Evolutionary conservation across 2,888 invertebrate genomes (phyloP).

Genomic region (Nasonovia ribisnigri): DNA sequence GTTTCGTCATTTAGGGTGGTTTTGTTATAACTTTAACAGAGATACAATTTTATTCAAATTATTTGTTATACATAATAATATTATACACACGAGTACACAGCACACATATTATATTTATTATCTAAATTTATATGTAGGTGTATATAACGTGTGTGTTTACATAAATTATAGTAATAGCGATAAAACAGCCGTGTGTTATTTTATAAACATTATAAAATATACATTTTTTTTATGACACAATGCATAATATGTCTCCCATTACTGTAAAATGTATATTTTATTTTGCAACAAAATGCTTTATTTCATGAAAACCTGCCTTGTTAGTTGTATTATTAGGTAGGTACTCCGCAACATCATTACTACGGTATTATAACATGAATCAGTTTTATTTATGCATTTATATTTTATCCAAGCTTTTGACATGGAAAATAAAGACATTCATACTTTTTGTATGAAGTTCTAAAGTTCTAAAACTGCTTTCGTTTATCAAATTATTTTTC

Average conservation of each 20-base stretch:
- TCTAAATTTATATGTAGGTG: not conserved
- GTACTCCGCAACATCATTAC: slow-evolving; percentile 23
- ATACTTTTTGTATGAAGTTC: not conserved
- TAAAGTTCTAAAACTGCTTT: not conserved
- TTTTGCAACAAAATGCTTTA: slow-evolving; percentile 13
- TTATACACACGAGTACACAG: not conserved
- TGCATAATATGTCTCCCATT: slow-evolving; percentile 25
- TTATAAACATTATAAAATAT: slow-evolving; percentile 21
- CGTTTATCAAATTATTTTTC: not conserved
- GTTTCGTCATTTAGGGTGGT: not conserved
- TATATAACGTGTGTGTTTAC: not conserved
- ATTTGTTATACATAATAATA: not conserved
- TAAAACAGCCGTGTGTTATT: slow-evolving; percentile 23
- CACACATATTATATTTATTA: not conserved
- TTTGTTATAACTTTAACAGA: not conserved
- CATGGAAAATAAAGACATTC: not conserved
- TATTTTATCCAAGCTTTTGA: not conserved
- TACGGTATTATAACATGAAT: slow-evolving; percentile 9
- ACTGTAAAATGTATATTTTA: slow-evolving; percentile 30
- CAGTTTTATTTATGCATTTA: slow-evolving; percentile 1
- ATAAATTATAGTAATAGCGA: slow-evolving; percentile 12
- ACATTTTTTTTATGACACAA: slow-evolving; percentile 26
- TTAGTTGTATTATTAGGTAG: slow-evolving; percentile 8
- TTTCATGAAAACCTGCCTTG: slow-evolving; percentile 10
- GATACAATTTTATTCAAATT: not conserved